phyloP scores from a whole-genome alignment of 2,113 vertebrate genomes.

The Hypocryptadius cinnamomeus region DNA sequence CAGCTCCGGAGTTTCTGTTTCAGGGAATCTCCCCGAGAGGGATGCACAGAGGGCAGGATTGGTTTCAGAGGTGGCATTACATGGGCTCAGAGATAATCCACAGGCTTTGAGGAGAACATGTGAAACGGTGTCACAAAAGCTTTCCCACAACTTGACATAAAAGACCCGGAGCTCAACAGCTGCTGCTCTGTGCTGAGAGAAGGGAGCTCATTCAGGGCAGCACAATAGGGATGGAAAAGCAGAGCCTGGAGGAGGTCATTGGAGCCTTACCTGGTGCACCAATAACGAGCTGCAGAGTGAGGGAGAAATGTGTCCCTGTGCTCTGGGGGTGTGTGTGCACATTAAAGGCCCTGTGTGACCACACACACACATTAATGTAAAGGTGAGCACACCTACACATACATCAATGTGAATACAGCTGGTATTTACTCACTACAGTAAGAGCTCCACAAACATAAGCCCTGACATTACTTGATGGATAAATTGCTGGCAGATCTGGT shows the following conservation, averaged over 20 bases:
- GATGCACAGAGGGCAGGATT: neutral
- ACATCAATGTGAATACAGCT: neutral
- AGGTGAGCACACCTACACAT: neutral
- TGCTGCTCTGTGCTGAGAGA: constrained; percentile 64
- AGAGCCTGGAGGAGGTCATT: constrained; percentile 2
- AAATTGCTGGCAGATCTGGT: neutral
- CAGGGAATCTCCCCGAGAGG: neutral
- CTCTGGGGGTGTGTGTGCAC: neutral
- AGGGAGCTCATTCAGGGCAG: constrained; percentile 51
- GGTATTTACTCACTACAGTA: neutral
- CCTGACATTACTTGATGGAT: neutral
- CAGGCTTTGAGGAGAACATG: constrained; percentile 68
- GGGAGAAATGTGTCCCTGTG: neutral
- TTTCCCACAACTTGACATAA: constrained; percentile 80
- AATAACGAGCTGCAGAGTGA: neutral
- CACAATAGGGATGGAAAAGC: neutral
- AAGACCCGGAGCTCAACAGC: constrained; percentile 70
- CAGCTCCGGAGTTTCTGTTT: neutral
- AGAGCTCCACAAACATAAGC: neutral
- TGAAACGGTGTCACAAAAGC: constrained; percentile 68
- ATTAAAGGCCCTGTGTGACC: neutral
- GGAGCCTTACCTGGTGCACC: constrained; percentile 53
- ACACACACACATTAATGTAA: neutral
- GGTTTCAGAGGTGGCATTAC: constrained; percentile 55
- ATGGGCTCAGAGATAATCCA: constrained; percentile 63